These are phyloP conservation scores for Tadarida brasiliensis DNA, from an alignment of 2,797 vertebrate genomes.

Conservation along the genomic window DNA sequence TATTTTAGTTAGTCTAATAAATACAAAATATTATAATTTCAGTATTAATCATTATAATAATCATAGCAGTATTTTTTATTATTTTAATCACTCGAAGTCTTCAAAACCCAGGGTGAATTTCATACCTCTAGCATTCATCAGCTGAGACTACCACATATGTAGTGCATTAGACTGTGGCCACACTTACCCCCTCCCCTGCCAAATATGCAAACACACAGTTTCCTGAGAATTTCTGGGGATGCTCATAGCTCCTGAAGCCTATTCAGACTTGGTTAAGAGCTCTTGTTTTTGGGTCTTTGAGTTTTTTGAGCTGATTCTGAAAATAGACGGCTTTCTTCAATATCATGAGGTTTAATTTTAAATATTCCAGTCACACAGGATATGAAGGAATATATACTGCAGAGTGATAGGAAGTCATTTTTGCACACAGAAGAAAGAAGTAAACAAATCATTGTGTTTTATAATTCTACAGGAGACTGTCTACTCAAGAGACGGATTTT, in stretches of 20 bases:
- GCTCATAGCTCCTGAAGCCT: background rate
- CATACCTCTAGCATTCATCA: background rate
- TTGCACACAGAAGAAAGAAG: constrained; percentile 41
- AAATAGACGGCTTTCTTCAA: constrained; percentile 35
- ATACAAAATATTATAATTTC: constrained; percentile 41
- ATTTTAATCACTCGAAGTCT: background rate
- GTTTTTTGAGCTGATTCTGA: background rate
- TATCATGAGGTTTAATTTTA: constrained; percentile 14
- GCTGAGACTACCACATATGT: fast-evolving
- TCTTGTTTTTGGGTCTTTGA: background rate
- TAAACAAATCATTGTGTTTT: constrained; percentile 34
- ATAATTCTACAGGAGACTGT: background rate
- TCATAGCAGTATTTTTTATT: background rate
- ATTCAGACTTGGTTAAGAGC: background rate
- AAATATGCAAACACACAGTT: background rate
- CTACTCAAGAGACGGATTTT: background rate
- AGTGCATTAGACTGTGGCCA: background rate
- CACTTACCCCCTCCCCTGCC: background rate
- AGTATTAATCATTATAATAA: background rate
- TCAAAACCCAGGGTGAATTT: constrained; percentile 17
- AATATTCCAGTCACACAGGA: background rate
- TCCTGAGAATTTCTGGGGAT: background rate
- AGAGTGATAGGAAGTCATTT: constrained; percentile 46
- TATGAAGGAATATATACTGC: background rate
- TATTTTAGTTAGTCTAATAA: background rate